Base-by-base conservation (phyloP, 2,113 vertebrate genomes). In the Channa argus region DNA sequence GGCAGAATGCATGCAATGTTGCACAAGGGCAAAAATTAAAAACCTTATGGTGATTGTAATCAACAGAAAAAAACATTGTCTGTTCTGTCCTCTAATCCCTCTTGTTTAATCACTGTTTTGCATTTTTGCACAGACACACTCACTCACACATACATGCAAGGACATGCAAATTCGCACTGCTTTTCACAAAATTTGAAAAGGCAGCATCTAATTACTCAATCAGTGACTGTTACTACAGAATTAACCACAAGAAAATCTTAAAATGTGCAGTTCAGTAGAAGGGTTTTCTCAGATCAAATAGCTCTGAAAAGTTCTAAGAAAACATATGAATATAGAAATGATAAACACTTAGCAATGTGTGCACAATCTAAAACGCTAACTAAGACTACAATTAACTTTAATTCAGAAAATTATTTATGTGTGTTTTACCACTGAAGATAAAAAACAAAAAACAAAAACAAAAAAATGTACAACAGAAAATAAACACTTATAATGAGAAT, bases 291-390 rank as follows among this genome's bases (percentile, higher is more conserved):
- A 58, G 15, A 12, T 72, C 37, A 43, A 39, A 24, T 12, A 44
- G 59, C 44, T 56, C 43, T 49, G 54, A 70, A 60, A 64, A 64
- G 10, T 38, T 56, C 43, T 49, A 49, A 70, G 54, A 64, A 64
- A 7, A n/a, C n/a, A 45, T 50, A 3, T 8, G 51, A 62, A 46
- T 12, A 8, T 7, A 12, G 11, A 13, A 9, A 53, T 59, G 37
- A 63, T 55, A 61, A 53, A 63, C 44, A 39, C 24, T 41, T 34
- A 53, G 43, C 39, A 64, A 68, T 39, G n/a, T 52, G 39, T 39
- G 3, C 33, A 6, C 9, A 61, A 34, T 52, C 3, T 33, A 24
- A 52, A 53, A 63, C 13, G 52, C 41, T 37, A 1, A 43, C 38
- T 12, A 8, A 36, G 1, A 6, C 37, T 12, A 63, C 39, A 67